Evolutionary conservation across 2,113 vertebrate species (phyloP).

Genomic region (Dicentrarchus labrax): DNA sequence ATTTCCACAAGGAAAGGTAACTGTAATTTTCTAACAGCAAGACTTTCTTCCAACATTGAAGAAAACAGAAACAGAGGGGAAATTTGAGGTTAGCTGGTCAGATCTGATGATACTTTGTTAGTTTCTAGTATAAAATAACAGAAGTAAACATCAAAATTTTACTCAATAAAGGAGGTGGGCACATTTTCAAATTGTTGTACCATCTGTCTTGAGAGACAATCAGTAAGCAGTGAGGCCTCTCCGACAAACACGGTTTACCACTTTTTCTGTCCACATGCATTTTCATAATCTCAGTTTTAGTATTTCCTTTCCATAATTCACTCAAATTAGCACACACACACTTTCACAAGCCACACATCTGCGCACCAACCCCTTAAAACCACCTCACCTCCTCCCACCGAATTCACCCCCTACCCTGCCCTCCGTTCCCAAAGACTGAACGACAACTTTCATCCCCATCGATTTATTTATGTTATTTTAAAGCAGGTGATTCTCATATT

Average conservation of each 20-base stretch:
- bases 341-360: conserved; percentile 4
- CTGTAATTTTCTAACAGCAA: too few relatives aligned
- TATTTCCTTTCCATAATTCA: background rate
- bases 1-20: too few relatives aligned
- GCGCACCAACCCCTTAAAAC: background rate
- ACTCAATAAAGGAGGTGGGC: background rate
- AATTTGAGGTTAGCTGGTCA: background rate
- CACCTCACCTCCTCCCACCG: background rate
- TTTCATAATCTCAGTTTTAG: background rate
- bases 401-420: background rate
- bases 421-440: background rate
- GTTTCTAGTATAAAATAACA: background rate
- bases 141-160: background rate
- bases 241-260: background rate
- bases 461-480: background rate
- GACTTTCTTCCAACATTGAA: background rate
- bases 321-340: background rate
- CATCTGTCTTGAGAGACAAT: background rate
- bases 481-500: background rate
- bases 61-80: background rate
- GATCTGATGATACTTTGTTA: background rate
- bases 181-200: background rate
- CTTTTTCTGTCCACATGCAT: conserved; percentile 28
- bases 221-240: background rate
- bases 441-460: background rate